A percentile compares a stretch with the other conserved stretches of the same genome.
Conservation (phyloP, 2,888 invertebrate genomes). For the Zele albiditarsus region DNA sequence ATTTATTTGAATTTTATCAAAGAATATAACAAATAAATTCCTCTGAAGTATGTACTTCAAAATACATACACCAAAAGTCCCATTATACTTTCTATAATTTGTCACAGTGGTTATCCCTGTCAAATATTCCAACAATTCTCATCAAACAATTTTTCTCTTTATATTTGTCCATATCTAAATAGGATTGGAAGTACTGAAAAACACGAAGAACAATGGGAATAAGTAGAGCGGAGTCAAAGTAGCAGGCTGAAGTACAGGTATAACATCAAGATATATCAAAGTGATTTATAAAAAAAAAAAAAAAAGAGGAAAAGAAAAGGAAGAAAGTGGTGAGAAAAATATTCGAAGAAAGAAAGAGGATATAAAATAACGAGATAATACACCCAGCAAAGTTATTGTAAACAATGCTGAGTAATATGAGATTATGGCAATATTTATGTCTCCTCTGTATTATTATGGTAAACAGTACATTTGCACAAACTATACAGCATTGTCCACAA, state of each 20-base stretch:
- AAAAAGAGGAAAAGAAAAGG: slow-evolving; percentile 57
- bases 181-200: slow-evolving; percentile 7
- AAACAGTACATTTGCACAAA: slow-evolving; percentile 62
- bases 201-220: slow-evolving; percentile 22
- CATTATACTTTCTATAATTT: no score
- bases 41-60: no score
- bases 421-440: slow-evolving; percentile 50
- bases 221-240: slow-evolving; percentile 9
- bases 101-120: no score
- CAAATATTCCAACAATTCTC: background rate
- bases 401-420: slow-evolving; percentile 38
- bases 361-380: slow-evolving; percentile 15
- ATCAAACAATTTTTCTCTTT: background rate
- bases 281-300: slow-evolving; percentile 60
- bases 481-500: slow-evolving; percentile 83
- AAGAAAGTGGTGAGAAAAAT: no score
- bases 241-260: slow-evolving; percentile 55
- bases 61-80: no score
- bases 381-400: background rate
- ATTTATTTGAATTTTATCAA: no score
- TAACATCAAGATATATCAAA: slow-evolving; percentile 18
- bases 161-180: background rate
- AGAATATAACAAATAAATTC: no score
- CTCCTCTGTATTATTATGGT: slow-evolving; percentile 48
- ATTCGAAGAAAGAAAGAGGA: slow-evolving; percentile 39